These are phyloP conservation scores for Acanthosepion esculentum DNA, from an alignment of 2,888 invertebrate species.

Conservation along the genomic window DNA sequence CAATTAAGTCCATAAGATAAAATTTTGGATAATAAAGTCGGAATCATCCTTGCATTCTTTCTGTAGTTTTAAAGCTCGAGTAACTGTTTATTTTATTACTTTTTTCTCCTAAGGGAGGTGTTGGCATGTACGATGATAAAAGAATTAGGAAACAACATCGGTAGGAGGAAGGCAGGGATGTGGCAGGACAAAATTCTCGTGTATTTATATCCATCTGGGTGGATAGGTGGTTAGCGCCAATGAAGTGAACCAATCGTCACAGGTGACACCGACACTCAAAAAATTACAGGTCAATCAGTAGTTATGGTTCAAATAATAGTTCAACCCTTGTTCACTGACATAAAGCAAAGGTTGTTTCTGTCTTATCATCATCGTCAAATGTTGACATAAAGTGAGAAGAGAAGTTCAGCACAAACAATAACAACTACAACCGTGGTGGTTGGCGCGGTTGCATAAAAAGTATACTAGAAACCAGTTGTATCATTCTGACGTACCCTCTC, in stretches of 20 bases:
- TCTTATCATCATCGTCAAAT: background rate
- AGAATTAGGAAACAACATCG: background rate
- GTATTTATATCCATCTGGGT: background rate
- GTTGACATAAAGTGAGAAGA: background rate
- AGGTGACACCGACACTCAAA: background rate
- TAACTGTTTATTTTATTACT: background rate
- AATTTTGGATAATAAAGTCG: constrained; percentile 33
- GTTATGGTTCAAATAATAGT: background rate
- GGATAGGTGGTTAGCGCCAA: background rate
- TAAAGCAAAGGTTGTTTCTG: background rate
- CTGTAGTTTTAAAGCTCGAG: background rate
- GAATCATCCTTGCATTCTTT: background rate
- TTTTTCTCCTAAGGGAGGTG: background rate
- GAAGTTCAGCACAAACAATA: background rate
- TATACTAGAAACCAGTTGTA: background rate
- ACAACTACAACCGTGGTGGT: background rate
- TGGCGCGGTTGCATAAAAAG: background rate
- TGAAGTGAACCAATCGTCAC: background rate
- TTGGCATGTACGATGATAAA: background rate
- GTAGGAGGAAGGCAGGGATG: background rate
- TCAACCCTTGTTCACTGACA: background rate
- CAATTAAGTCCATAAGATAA: constrained; percentile 33
- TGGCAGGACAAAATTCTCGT: background rate
- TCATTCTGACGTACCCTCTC: background rate
- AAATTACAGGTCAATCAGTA: background rate